These are phyloP conservation scores for Penaeus vannamei DNA, from an alignment of 1,140 invertebrate species.

Conservation along the genomic window DNA sequence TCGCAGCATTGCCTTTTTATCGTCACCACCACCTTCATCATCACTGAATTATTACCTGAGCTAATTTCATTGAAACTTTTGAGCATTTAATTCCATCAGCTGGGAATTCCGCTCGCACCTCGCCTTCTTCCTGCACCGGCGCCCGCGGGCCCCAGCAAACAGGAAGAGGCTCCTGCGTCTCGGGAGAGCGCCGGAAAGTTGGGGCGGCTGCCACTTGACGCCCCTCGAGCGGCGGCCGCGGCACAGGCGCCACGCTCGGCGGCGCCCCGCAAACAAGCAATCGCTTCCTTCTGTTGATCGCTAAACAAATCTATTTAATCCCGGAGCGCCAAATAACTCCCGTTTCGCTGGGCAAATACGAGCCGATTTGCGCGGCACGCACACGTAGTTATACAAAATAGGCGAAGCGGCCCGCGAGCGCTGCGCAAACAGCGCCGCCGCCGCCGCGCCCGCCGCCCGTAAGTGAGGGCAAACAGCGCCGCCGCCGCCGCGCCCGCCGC, in stretches of 20 bases:
- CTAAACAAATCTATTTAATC: conserved; percentile 51
- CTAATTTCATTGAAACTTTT: no score
- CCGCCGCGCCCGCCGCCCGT: not conserved
- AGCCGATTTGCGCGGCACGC: conserved; percentile 46
- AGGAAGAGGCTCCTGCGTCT: no score
- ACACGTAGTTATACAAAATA: conserved; percentile 36
- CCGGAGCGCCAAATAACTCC: conserved; percentile 47
- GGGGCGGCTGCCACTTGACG: not conserved
- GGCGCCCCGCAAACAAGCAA: conserved; percentile 36
- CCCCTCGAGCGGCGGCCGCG: not conserved
- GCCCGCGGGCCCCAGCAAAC: no score
- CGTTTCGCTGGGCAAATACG: conserved; percentile 46
- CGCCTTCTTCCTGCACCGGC: no score
- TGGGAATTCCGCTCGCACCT: no score
- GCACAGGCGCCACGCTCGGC: conserved; percentile 18
- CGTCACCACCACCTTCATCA: no score
- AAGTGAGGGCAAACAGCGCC: conserved; percentile 24
- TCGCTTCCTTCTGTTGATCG: conserved; percentile 49
- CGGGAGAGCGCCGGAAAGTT: no score
- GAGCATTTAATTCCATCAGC: no score
- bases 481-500: not conserved
- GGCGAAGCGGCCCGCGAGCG: conserved; percentile 1
- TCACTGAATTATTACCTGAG: no score
- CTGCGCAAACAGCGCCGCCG: not conserved
- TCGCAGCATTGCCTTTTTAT: no score